Percentiles rank a stretch among this genome's conserved stretches.
Evolutionary conservation across 1,140 invertebrate genomes (phyloP).

Genomic region (Bombus consobrinus): DNA sequence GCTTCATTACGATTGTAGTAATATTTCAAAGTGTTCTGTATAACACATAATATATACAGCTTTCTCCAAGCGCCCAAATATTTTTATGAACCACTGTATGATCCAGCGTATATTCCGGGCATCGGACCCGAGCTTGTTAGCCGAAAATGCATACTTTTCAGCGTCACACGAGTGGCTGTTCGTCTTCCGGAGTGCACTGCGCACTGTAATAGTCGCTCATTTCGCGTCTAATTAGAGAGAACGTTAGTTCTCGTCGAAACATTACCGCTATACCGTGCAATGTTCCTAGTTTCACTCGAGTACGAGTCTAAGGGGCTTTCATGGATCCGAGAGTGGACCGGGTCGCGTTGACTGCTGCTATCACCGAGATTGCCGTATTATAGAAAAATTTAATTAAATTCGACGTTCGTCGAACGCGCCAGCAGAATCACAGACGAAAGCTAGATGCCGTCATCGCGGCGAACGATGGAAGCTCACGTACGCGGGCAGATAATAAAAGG

Average conservation of each 20-base stretch:
- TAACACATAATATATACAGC: too few relatives aligned
- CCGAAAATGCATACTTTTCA: constrained; percentile 37
- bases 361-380: constrained; percentile 72
- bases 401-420: constrained; percentile 7
- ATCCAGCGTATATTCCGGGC: not conserved
- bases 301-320: not conserved
- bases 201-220: constrained; percentile 59
- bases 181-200: constrained; percentile 12
- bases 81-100: not conserved
- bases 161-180: constrained; percentile 6
- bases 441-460: not conserved
- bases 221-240: constrained; percentile 63
- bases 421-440: not conserved
- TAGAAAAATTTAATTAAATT: constrained; percentile 77
- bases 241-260: constrained; percentile 58
- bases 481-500: constrained; percentile 68
- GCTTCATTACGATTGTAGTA: too few relatives aligned
- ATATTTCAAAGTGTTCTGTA: too few relatives aligned
- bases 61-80: not conserved
- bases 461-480: constrained; percentile 48
- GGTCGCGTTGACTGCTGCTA: constrained; percentile 8
- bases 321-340: not conserved
- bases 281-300: not conserved
- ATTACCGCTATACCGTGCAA: constrained; percentile 17
- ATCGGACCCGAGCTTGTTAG: constrained; percentile 6